Conservation (phyloP, 2,113 vertebrate species). For the Pangasianodon hypophthalmus region DNA sequence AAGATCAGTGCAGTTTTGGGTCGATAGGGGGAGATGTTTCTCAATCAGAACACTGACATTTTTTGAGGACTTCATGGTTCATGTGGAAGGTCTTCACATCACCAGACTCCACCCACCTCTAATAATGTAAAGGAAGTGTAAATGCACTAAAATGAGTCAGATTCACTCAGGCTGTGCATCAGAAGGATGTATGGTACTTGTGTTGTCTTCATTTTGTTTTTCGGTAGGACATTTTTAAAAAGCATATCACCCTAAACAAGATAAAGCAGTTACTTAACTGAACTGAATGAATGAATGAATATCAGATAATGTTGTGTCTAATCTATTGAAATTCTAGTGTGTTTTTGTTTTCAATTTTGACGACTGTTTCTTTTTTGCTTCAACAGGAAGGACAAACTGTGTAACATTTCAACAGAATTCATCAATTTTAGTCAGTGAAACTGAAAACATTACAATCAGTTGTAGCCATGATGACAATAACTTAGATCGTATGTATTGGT, state of each 20-base stretch:
- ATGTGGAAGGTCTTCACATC: no score
- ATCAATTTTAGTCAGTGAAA: conserved; percentile 29
- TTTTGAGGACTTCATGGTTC: background rate
- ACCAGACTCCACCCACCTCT: background rate
- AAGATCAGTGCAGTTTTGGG: no score
- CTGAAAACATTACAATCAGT: background rate
- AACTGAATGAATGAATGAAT: background rate
- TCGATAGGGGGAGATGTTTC: conserved; percentile 22
- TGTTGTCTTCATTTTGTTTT: background rate
- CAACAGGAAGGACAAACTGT: background rate
- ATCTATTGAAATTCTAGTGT: no score
- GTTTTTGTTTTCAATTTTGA: background rate
- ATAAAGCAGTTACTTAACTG: background rate
- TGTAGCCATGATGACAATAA: conserved; percentile 56
- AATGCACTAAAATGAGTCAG: background rate
- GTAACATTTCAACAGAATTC: conserved; percentile 52
- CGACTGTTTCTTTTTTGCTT: background rate
- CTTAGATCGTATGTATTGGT: conserved; percentile 55
- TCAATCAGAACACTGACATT: no score
- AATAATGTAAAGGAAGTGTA: background rate
- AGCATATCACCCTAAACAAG: no score
- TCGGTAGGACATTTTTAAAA: background rate
- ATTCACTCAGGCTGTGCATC: background rate
- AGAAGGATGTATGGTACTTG: background rate
- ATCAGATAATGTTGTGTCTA: no score